Conservation (phyloP, 2,113 vertebrate genomes). For the Proterorhinus semilunaris region DNA sequence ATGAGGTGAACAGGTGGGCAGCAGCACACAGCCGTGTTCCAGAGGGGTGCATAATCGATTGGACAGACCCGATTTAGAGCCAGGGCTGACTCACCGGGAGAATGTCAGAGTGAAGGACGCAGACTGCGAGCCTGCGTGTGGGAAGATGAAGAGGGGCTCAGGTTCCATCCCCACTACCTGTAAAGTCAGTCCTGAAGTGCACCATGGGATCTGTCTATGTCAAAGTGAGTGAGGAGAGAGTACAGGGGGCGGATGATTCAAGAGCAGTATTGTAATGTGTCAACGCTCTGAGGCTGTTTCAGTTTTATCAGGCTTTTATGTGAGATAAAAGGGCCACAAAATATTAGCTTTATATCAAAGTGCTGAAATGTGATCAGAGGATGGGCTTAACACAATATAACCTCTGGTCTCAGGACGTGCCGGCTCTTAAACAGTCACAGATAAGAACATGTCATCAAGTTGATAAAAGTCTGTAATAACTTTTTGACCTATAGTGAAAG, state of each 20-base stretch:
- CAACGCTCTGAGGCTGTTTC: background rate
- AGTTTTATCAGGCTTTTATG: conserved; percentile 4
- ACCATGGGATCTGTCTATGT: background rate
- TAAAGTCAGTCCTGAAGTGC: conserved; percentile 5
- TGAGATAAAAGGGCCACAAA: conserved; percentile 12
- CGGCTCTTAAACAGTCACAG: background rate
- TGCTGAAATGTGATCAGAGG: conserved; percentile 20
- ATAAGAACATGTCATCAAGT: conserved; percentile 17
- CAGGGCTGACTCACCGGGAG: conserved; percentile 41
- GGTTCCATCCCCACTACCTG: conserved; percentile 6
- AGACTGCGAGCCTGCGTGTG: conserved; percentile 7
- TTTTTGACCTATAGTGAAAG: background rate
- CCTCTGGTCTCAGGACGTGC: conserved; percentile 14
- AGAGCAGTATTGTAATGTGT: background rate
- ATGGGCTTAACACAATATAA: conserved; percentile 3
- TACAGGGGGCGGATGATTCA: conserved; percentile 3
- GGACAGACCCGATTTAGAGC: conserved; percentile 57
- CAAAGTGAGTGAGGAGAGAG: background rate
- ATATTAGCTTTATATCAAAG: conserved; percentile 22
- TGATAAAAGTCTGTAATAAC: conserved; percentile 4
- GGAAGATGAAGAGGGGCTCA: background rate
- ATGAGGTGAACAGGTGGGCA: conserved; percentile 60
- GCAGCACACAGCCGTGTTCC: conserved; percentile 38
- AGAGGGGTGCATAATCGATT: conserved; percentile 63
- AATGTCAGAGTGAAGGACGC: conserved; percentile 14